A percentile compares a stretch with the other conserved stretches of the same genome.
phyloP scores from a whole-genome alignment of 2,888 invertebrate genomes.

The Melanchra persicariae region DNA sequence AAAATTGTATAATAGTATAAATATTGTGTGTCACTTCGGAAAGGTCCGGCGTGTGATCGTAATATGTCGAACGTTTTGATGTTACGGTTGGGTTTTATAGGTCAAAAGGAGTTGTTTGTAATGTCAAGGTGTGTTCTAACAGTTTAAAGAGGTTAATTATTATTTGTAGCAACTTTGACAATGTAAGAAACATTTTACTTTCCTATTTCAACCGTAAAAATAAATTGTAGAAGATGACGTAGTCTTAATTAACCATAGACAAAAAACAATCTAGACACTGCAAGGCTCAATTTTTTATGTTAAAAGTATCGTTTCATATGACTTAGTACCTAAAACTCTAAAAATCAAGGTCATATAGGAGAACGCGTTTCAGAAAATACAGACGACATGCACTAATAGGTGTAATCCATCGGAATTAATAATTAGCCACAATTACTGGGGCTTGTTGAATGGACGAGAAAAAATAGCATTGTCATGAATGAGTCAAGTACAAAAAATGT shows the following conservation, averaged over 20 bases:
- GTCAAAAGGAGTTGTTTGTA: constrained; percentile 18
- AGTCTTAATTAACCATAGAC: neutral
- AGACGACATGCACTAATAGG: constrained; percentile 46
- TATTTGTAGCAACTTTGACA: neutral
- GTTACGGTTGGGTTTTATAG: constrained; percentile 45
- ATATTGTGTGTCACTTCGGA: constrained; percentile 59
- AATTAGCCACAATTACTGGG: constrained; percentile 64
- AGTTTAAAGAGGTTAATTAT: neutral
- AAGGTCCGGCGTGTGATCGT: constrained; percentile 55
- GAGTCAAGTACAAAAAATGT: constrained; percentile 59
- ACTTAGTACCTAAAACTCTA: neutral
- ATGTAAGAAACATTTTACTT: neutral
- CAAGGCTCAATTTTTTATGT: too few relatives aligned
- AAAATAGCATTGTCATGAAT: constrained; percentile 64
- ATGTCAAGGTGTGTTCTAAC: constrained; percentile 27
- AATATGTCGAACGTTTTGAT: constrained; percentile 50
- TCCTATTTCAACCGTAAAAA: neutral
- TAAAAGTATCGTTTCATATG: too few relatives aligned
- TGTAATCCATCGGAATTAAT: constrained; percentile 59
- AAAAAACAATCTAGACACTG: too few relatives aligned
- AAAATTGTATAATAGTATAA: constrained; percentile 52
- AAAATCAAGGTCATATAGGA: constrained; percentile 6
- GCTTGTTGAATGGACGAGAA: constrained; percentile 55
- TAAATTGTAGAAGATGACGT: neutral
- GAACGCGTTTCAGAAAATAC: constrained; percentile 13